phyloP scores from a whole-genome alignment of 2,888 invertebrate species.

The Isoperla grammatica region DNA sequence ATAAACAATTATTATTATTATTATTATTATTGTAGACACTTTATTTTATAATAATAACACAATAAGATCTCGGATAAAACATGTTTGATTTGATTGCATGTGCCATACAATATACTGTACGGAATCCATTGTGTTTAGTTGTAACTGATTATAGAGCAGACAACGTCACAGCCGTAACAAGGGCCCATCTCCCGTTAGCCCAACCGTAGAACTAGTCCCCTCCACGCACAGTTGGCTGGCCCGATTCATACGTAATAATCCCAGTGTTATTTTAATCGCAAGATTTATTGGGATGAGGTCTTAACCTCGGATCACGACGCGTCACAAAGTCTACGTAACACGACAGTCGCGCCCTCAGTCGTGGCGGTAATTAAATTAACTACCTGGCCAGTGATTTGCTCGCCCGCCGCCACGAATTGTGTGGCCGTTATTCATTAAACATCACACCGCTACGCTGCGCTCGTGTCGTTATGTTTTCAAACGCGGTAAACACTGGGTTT shows the following conservation, averaged over 20 bases:
- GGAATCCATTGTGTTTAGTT: too few relatives aligned
- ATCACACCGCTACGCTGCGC: background rate
- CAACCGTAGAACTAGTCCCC: background rate
- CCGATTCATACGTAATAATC: background rate
- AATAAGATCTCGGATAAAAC: too few relatives aligned
- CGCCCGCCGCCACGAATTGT: slow-evolving; percentile 9
- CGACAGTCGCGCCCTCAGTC: slow-evolving; percentile 2
- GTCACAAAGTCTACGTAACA: slow-evolving; percentile 4
- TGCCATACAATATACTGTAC: too few relatives aligned
- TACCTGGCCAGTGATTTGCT: slow-evolving; percentile 3
- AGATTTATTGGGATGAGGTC: slow-evolving; percentile 22
- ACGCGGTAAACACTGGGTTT: too few relatives aligned
- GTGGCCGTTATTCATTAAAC: slow-evolving; percentile 6
- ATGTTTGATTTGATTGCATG: too few relatives aligned
- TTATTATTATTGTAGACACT: too few relatives aligned
- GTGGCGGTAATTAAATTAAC: slow-evolving; percentile 23
- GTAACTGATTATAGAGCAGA: too few relatives aligned
- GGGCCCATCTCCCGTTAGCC: background rate
- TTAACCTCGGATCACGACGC: slow-evolving; percentile 18
- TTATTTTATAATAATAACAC: too few relatives aligned
- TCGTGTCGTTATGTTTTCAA: background rate
- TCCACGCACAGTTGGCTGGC: background rate
- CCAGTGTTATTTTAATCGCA: slow-evolving; percentile 13
- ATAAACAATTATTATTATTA: too few relatives aligned
- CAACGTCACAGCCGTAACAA: too few relatives aligned